Conservation (phyloP, 2,113 vertebrate species). For the Sylvilagus bachmani region DNA sequence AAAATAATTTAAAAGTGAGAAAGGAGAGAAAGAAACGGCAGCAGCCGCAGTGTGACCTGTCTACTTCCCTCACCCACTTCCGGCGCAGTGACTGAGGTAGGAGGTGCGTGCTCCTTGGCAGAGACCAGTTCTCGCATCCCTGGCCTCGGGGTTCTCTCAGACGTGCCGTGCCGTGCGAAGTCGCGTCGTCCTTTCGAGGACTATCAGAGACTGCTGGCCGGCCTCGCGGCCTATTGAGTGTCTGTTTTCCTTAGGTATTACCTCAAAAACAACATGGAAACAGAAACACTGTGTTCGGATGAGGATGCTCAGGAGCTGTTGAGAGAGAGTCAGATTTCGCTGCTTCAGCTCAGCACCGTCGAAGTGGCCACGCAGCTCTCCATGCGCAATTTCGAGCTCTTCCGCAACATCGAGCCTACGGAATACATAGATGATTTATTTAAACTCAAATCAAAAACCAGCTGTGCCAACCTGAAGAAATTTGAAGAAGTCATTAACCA, state of each 20-base stretch:
- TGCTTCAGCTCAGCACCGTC: constrained; percentile 97
- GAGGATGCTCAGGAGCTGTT: constrained; percentile 98
- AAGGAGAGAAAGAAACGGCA: background rate
- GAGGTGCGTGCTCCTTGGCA: background rate
- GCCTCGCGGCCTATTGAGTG: background rate
- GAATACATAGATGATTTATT: constrained; percentile 99
- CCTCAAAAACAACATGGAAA: constrained; percentile 99
- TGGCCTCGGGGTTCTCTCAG: background rate
- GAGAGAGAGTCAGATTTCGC: constrained; percentile 95
- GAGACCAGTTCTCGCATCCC: background rate
- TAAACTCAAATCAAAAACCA: constrained; percentile 94
- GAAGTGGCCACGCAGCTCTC: constrained; percentile 98
- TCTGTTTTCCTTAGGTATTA: constrained; percentile 92
- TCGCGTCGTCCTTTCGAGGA: background rate
- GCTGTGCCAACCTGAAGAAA: constrained; percentile 95
- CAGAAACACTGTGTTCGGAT: constrained; percentile 97
- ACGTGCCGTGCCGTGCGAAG: background rate
- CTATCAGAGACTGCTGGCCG: background rate
- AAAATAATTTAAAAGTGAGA: background rate
- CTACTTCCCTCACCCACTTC: background rate
- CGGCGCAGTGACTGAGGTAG: no score
- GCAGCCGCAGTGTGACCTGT: background rate
- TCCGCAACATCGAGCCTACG: constrained; percentile 98
- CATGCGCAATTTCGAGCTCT: constrained; percentile 97
- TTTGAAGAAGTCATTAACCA: constrained; percentile 99